Percentiles rank a stretch among this genome's conserved stretches.
Evolutionary conservation across 2,888 invertebrate genomes (phyloP).

Genomic region (Andrena dorsata): DNA sequence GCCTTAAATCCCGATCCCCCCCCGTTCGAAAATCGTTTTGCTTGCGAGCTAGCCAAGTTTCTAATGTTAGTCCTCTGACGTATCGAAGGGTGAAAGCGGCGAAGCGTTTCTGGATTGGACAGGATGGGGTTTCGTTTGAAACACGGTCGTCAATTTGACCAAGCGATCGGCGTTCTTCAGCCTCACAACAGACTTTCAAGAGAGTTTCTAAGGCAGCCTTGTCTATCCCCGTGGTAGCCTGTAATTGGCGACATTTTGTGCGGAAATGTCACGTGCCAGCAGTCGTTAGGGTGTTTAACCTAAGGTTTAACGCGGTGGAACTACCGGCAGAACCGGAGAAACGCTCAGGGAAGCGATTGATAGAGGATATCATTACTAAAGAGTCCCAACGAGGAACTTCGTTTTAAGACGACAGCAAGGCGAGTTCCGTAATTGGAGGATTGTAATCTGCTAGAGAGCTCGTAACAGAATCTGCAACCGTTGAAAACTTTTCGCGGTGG

Average conservation of each 20-base stretch:
- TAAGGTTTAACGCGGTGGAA: constrained; percentile 17
- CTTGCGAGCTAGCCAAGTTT: constrained; percentile 11
- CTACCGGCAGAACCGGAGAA: constrained; percentile 14
- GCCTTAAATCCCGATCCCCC: constrained; percentile 12
- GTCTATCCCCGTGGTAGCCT: neutral
- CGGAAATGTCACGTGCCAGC: constrained; percentile 10
- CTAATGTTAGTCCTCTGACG: constrained; percentile 53
- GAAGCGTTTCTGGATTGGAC: constrained; percentile 36
- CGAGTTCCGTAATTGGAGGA: constrained; percentile 1
- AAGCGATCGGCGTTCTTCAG: constrained; percentile 42
- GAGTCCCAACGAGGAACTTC: neutral
- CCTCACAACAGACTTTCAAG: neutral
- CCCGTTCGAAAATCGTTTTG: constrained; percentile 16
- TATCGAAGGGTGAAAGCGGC: constrained; percentile 68
- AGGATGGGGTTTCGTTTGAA: constrained; percentile 26
- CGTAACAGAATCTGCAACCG: neutral
- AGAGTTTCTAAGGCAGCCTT: constrained; percentile 17
- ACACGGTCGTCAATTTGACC: constrained; percentile 16
- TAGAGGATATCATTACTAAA: neutral
- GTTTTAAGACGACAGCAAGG: neutral
- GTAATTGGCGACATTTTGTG: constrained; percentile 38
- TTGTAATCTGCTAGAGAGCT: neutral
- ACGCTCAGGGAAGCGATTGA: neutral
- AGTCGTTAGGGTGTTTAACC: constrained; percentile 30
- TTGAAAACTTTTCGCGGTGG: too few species aligned